Evolutionary conservation across 2,888 invertebrate species (phyloP), one percentile per base, ranked within the genome.

Genomic region (Xestia rhomboidea): DNA sequence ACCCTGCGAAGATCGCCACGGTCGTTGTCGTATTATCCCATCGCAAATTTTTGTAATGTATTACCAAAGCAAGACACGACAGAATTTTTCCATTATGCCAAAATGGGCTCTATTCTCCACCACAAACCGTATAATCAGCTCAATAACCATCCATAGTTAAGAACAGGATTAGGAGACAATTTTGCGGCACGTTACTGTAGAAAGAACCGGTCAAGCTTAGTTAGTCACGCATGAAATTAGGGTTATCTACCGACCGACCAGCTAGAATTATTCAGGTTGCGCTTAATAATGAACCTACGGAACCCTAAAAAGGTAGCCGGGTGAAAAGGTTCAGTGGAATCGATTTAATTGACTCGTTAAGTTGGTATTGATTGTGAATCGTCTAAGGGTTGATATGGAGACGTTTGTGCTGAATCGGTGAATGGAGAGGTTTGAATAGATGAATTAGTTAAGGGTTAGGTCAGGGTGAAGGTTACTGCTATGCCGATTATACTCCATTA

Each of bases 211-310:
- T 78, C 79, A 78, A 73, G 84, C 76, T 76, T 79, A 73, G 76
- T 60, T 77, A 86, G 78, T 81, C 87, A 88, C 80, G 80, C 87
- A 82, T 87, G 88, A 87, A 88, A 87, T 87, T 86, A 88, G 88
- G 87, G 88, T 82, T 86, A 88, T 86, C 78, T 82, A 70, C 67
- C 67, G 73, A 67, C 75, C 64, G 75, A 70, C 51, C 73, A 57
- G 64, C 75, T 77, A 86, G 77, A 87, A 88, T 88, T 88, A 88
- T 87, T 87, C 77, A 83, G 81, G 83, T 80, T 79, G 70, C 69
- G 85, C 79, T 83, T 83, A 88, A 87, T 87, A 87, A 87, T 87
- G 85, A 87, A 83, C 71, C 83, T 77, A 85, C 76, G 77, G 73
- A 76, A 83, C 81, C 87, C 76, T 82, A 64, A 87, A 88, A 88